A percentile compares a stretch with the other conserved stretches of the same genome.
These are phyloP conservation scores for Symphodus melops DNA, from an alignment of 2,113 vertebrate species.

Conservation along the genomic window DNA sequence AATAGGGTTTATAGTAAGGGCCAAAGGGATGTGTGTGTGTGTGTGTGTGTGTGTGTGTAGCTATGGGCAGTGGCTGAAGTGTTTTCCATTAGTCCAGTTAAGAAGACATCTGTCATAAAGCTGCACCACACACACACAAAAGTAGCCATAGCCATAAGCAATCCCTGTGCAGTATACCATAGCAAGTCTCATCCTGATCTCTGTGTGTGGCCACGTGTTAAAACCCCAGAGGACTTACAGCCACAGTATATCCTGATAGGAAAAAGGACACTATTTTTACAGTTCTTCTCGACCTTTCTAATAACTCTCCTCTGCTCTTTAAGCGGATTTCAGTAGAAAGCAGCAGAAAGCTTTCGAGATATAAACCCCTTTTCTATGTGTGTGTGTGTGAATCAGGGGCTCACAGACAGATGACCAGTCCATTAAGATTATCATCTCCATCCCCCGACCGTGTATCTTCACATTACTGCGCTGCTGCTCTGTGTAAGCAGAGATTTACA, in stretches of 20 bases:
- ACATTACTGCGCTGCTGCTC: constrained; percentile 46
- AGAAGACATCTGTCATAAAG: constrained; percentile 71
- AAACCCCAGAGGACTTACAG: constrained; percentile 48
- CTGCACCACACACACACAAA: constrained; percentile 25
- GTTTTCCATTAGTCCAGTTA: constrained; percentile 78
- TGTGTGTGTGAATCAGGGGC: constrained; percentile 43
- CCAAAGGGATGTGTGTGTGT: constrained; percentile 32
- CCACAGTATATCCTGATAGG: constrained; percentile 14
- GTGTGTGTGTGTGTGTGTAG: constrained; percentile 18
- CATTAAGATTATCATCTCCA: constrained; percentile 80
- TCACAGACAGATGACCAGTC: constrained; percentile 75
- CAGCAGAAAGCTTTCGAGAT: constrained; percentile 70
- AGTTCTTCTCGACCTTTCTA: constrained; percentile 40
- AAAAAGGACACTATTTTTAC: constrained; percentile 37
- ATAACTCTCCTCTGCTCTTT: constrained; percentile 52
- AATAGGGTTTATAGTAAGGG: constrained; percentile 20
- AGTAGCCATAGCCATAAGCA: constrained; percentile 54
- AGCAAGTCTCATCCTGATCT: constrained; percentile 43
- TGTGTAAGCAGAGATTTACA: constrained; percentile 68
- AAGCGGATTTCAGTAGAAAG: constrained; percentile 75
- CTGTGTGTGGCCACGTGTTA: constrained; percentile 37
- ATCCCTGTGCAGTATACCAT: constrained; percentile 33
- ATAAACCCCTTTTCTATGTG: constrained; percentile 54
- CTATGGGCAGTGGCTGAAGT: constrained; percentile 57
- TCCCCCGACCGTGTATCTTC: constrained; percentile 63